These are phyloP conservation scores for Conistra vaccinii DNA, from an alignment of 2,888 invertebrate genomes.

Conservation along the genomic window DNA sequence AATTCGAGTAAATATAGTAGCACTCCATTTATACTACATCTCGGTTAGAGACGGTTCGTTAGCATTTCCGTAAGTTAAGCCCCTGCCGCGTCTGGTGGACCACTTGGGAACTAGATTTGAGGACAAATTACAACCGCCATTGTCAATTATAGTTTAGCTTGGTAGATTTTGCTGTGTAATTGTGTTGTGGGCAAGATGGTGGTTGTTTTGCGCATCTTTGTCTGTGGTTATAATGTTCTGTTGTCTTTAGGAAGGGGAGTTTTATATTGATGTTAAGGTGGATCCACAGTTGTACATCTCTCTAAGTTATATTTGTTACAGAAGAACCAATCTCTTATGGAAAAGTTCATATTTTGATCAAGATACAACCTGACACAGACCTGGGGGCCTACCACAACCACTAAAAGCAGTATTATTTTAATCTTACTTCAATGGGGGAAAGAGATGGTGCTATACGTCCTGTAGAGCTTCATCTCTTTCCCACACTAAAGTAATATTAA, in stretches of 20 bases:
- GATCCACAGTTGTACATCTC: no score
- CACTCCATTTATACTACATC: conserved; percentile 42
- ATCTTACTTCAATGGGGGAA: no score
- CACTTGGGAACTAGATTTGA: conserved; percentile 59
- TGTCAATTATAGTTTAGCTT: conserved; percentile 61
- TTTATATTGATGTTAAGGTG: background rate
- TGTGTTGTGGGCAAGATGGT: conserved; percentile 12
- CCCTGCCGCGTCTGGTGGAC: conserved; percentile 53
- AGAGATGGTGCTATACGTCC: no score
- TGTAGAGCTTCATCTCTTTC: no score
- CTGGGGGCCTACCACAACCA: no score
- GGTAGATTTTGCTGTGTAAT: conserved; percentile 46
- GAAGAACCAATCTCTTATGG: no score
- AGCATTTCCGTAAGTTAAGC: conserved; percentile 64
- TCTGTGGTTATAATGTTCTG: background rate
- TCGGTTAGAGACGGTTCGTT: conserved; percentile 60
- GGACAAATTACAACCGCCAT: conserved; percentile 62
- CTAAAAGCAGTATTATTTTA: no score
- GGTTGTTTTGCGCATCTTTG: background rate
- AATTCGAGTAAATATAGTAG: background rate
- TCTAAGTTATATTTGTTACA: no score
- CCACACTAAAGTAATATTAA: no score
- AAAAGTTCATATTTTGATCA: no score
- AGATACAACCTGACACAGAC: no score
- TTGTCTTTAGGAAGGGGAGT: background rate